A percentile compares a stretch with the other conserved stretches of the same genome.
phyloP scores from a whole-genome alignment of 1,140 invertebrate genomes.

The Acromyrmex echinatior region DNA sequence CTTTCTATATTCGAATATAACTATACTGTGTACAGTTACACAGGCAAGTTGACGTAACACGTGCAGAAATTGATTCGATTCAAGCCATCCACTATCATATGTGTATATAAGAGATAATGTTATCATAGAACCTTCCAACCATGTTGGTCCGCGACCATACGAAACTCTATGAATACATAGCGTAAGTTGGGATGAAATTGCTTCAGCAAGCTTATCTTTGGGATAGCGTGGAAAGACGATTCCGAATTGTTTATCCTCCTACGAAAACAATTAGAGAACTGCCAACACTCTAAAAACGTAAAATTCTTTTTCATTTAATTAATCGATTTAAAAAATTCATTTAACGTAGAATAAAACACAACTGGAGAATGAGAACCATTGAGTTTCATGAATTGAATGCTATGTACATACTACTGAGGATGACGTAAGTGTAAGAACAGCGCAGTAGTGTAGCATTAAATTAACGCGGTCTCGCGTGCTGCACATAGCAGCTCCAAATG shows the following conservation, averaged over 20 bases:
- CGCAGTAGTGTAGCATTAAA: slow-evolving; percentile 44
- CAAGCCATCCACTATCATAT: slow-evolving; percentile 43
- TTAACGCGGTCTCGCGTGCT: slow-evolving; percentile 25
- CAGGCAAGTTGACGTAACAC: slow-evolving; percentile 46
- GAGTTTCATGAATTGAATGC: slow-evolving; percentile 14
- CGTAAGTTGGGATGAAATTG: slow-evolving; percentile 37
- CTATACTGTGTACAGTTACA: neutral
- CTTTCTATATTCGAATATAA: neutral
- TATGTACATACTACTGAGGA: slow-evolving; percentile 6
- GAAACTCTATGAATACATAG: slow-evolving; percentile 58
- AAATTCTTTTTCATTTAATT: neutral
- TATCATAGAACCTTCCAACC: slow-evolving; percentile 37
- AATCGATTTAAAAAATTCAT: slow-evolving; percentile 2
- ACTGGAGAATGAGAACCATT: neutral
- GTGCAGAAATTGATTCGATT: slow-evolving; percentile 59
- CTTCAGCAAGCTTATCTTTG: slow-evolving; percentile 37
- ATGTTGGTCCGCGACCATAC: slow-evolving; percentile 26
- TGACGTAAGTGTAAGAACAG: slow-evolving; percentile 23
- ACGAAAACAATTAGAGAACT: slow-evolving; percentile 6
- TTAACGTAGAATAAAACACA: neutral
- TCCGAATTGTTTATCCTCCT: neutral
- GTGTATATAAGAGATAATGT: slow-evolving; percentile 51
- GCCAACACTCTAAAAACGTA: neutral
- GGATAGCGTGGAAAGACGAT: neutral
- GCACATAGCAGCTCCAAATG: slow-evolving; percentile 12